A percentile compares a stretch with the other conserved stretches of the same genome.
Conservation (phyloP, 2,113 vertebrate genomes). For the Hippocampus comes region DNA sequence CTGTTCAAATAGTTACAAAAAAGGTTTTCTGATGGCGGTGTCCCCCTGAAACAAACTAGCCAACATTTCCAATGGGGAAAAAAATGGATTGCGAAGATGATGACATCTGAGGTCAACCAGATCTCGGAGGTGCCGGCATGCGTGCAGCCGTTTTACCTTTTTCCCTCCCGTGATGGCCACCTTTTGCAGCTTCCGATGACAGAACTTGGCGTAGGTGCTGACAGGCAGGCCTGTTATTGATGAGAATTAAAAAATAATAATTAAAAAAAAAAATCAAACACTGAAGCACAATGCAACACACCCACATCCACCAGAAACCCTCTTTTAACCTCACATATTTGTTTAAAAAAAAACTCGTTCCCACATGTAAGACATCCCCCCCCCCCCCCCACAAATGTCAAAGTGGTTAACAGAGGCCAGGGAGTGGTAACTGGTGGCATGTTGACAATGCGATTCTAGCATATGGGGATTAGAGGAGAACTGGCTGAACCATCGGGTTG, state of each 20-base stretch:
- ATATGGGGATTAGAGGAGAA: constrained; percentile 53
- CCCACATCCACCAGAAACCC: constrained; percentile 3
- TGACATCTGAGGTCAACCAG: neutral
- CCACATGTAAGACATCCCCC: constrained; percentile 25
- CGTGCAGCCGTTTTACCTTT: constrained; percentile 70
- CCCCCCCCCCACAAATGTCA: constrained; percentile 49
- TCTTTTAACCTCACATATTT: constrained; percentile 25
- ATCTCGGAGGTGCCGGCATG: neutral
- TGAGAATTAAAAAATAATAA: constrained; percentile 10
- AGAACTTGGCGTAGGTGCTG: constrained; percentile 87
- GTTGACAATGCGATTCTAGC: constrained; percentile 51
- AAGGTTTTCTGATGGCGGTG: neutral
- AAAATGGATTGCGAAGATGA: neutral
- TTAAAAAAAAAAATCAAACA: neutral
- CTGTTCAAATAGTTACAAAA: neutral
- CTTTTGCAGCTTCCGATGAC: constrained; percentile 85
- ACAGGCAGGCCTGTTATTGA: constrained; percentile 76
- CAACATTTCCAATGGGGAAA: too few relatives aligned
- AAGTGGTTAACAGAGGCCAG: constrained; percentile 23
- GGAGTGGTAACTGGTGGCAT: constrained; percentile 50
- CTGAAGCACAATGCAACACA: neutral
- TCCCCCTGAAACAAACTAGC: neutral
- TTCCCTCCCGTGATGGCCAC: constrained; percentile 84
- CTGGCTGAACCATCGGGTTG: constrained; percentile 47
- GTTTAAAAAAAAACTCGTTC: constrained; percentile 36